These are phyloP conservation scores for Drosophila seguyi DNA, from an alignment of 1,140 invertebrate species.

Conservation along the genomic window DNA sequence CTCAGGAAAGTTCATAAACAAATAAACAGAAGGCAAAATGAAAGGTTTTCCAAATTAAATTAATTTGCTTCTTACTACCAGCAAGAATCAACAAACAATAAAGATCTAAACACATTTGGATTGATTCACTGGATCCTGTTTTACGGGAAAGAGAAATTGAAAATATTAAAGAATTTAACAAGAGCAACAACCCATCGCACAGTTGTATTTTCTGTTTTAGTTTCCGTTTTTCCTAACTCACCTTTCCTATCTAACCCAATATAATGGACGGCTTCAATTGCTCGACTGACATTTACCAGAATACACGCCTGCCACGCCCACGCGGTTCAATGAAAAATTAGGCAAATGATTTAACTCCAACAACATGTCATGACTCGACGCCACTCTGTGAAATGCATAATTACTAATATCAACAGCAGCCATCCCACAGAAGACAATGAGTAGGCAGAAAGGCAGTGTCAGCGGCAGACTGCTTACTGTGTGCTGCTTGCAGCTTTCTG, in stretches of 20 bases:
- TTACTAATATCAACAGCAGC: conserved; percentile 69
- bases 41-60: too few relatives aligned
- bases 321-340: conserved; percentile 44
- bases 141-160: neutral
- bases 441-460: conserved; percentile 48
- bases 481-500: conserved; percentile 30
- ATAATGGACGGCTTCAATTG: conserved; percentile 16
- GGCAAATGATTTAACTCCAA: conserved; percentile 41
- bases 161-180: neutral
- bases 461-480: conserved; percentile 17
- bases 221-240: conserved; percentile 2
- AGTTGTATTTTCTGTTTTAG: neutral
- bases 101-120: too few relatives aligned
- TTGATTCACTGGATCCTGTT: too few relatives aligned
- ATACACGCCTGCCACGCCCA: conserved; percentile 23
- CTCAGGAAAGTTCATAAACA: neutral
- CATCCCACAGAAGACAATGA: conserved; percentile 50
- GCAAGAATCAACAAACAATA: neutral
- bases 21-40: too few relatives aligned
- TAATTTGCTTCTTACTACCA: too few relatives aligned
- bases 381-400: conserved; percentile 67
- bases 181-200: neutral
- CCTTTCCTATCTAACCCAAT: conserved; percentile 10
- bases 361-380: conserved; percentile 50
- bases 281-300: conserved; percentile 37